Conservation (phyloP, 2,797 vertebrate species). For the Myiotriccus ornatus region DNA sequence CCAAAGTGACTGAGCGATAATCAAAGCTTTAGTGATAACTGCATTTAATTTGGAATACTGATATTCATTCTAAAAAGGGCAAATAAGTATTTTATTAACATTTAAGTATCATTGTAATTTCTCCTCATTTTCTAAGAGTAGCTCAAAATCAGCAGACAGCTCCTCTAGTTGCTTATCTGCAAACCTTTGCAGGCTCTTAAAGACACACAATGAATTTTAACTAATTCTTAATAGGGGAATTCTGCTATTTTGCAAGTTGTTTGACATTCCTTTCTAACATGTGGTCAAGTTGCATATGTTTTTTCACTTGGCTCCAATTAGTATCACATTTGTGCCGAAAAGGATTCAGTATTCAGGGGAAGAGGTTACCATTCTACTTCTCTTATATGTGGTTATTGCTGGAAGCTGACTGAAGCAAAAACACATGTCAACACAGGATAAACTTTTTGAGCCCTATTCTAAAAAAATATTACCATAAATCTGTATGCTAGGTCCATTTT, state of each 20-base stretch:
- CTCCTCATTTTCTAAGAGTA: not conserved
- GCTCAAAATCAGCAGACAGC: slow-evolving; percentile 6
- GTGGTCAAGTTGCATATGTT: not conserved
- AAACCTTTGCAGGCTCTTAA: not conserved
- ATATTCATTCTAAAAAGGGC: not conserved
- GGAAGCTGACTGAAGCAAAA: slow-evolving; percentile 5
- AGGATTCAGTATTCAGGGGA: not conserved
- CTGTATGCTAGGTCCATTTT: not conserved
- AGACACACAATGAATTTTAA: slow-evolving; percentile 16
- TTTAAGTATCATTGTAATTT: not conserved
- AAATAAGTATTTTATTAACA: not conserved
- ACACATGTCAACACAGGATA: not conserved
- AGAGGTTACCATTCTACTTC: not conserved
- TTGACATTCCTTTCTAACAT: slow-evolving; percentile 8
- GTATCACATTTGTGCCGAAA: not conserved
- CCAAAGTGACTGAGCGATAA: not conserved
- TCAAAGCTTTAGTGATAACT: not conserved
- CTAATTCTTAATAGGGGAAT: not conserved
- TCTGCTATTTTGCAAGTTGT: not conserved
- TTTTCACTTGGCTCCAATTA: slow-evolving; percentile 52
- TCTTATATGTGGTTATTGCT: not conserved
- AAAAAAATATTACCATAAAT: not conserved
- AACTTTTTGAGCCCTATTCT: not conserved
- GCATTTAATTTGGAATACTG: not conserved
- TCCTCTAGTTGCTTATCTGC: not conserved